Percentiles rank a stretch among this genome's conserved stretches.
These are phyloP conservation scores for Drosophila erecta DNA, from an alignment of 1,140 invertebrate genomes.

Conservation along the genomic window DNA sequence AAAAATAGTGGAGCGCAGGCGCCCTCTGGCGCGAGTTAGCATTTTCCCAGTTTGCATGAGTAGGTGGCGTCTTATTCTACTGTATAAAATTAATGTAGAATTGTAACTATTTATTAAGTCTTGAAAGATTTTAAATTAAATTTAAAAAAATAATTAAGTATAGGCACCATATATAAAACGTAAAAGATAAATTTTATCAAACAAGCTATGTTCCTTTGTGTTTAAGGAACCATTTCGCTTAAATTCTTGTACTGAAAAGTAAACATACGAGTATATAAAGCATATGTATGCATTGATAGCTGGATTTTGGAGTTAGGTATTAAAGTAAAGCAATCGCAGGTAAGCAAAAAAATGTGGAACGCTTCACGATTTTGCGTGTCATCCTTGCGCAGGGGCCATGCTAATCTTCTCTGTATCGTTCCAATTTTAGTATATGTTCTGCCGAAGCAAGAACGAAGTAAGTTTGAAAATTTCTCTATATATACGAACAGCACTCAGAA, in stretches of 20 bases:
- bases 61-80: neutral
- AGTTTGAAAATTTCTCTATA: neutral
- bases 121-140: too few species aligned
- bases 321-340: too few species aligned
- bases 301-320: too few species aligned
- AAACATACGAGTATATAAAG: too few species aligned
- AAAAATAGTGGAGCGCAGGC: neutral
- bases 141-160: too few species aligned
- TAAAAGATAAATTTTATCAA: too few species aligned
- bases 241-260: too few species aligned
- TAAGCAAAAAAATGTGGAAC: slow-evolving; percentile 90
- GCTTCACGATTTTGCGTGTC: slow-evolving; percentile 96
- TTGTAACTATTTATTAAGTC: too few species aligned
- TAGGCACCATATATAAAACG: too few species aligned
- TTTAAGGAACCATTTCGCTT: too few species aligned
- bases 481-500: neutral
- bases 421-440: slow-evolving; percentile 93
- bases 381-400: slow-evolving; percentile 96
- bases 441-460: slow-evolving; percentile 89
- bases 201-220: too few species aligned
- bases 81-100: neutral
- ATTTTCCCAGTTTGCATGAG: neutral
- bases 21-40: neutral
- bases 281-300: too few species aligned
- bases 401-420: slow-evolving; percentile 97